Evolutionary conservation across 2,888 invertebrate genomes (phyloP).

Genomic region (Trachelus stipa): DNA sequence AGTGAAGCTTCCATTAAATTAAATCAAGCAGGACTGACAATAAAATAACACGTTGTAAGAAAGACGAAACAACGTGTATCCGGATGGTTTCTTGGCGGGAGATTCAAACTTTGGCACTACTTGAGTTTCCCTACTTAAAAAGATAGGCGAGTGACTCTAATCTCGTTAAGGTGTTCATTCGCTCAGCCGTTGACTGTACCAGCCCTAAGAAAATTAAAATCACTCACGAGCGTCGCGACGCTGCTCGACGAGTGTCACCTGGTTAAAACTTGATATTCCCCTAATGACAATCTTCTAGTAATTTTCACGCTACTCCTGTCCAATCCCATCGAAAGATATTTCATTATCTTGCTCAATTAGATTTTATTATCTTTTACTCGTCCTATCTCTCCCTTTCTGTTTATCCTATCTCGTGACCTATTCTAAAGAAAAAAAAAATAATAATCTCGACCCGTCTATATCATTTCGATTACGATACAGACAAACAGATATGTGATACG

Average conservation of each 20-base stretch:
- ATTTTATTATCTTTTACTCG: background rate
- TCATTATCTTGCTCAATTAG: background rate
- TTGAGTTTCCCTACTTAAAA: background rate
- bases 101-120: background rate
- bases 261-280: background rate
- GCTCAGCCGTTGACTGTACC: no score
- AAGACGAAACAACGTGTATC: background rate
- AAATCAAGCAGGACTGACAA: background rate
- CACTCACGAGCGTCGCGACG: background rate
- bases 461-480: slow-evolving; percentile 21
- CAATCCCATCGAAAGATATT: background rate
- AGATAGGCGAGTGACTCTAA: background rate
- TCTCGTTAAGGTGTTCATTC: background rate
- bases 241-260: background rate
- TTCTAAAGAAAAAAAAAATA: background rate
- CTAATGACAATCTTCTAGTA: background rate
- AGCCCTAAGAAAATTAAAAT: background rate
- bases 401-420: background rate
- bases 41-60: background rate
- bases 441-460: slow-evolving; percentile 23
- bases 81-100: background rate
- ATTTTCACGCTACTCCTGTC: background rate
- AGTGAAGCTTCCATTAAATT: background rate
- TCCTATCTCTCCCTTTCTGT: background rate
- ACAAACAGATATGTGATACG: slow-evolving; percentile 27